A percentile compares a stretch with the other conserved stretches of the same genome.
phyloP scores from a whole-genome alignment of 2,888 invertebrate species.

The Drosophila hawaiiensis region DNA sequence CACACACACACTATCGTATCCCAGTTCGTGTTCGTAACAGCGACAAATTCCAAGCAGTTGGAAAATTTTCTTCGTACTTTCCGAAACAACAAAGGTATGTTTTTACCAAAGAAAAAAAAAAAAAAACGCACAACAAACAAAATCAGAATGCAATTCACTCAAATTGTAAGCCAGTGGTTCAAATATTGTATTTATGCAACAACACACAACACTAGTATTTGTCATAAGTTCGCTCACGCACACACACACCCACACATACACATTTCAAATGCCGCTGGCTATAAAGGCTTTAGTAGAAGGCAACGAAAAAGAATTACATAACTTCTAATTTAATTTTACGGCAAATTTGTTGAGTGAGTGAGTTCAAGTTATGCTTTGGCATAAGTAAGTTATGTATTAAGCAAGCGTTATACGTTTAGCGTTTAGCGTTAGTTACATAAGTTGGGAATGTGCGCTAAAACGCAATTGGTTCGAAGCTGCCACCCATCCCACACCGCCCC shows the following conservation, averaged over 20 bases:
- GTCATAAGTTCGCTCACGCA: slow-evolving; percentile 54
- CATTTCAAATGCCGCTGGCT: slow-evolving; percentile 52
- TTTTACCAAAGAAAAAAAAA: slow-evolving; percentile 40
- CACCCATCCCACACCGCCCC: background rate
- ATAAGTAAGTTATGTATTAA: slow-evolving; percentile 62
- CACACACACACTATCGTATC: slow-evolving; percentile 39
- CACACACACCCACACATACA: slow-evolving; percentile 26
- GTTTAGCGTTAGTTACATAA: slow-evolving; percentile 69
- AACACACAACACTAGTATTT: slow-evolving; percentile 46
- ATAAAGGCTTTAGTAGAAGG: slow-evolving; percentile 63
- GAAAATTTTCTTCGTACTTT: slow-evolving; percentile 74
- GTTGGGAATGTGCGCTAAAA: slow-evolving; percentile 50
- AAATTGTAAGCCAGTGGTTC: slow-evolving; percentile 51
- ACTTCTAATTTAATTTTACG: slow-evolving; percentile 57
- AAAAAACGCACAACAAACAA: slow-evolving; percentile 25
- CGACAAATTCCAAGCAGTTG: slow-evolving; percentile 58
- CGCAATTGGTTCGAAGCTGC: slow-evolving; percentile 40
- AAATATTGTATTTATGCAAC: slow-evolving; percentile 57
- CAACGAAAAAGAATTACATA: slow-evolving; percentile 72
- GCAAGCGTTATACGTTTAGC: slow-evolving; percentile 41
- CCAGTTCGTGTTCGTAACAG: slow-evolving; percentile 65
- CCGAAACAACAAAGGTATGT: slow-evolving; percentile 79
- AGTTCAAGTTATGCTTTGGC: slow-evolving; percentile 50
- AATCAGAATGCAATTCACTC: slow-evolving; percentile 42
- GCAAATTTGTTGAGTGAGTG: slow-evolving; percentile 37